These are phyloP conservation scores for Pelecanus crispus DNA, from an alignment of 2,113 vertebrate species.

Conservation along the genomic window DNA sequence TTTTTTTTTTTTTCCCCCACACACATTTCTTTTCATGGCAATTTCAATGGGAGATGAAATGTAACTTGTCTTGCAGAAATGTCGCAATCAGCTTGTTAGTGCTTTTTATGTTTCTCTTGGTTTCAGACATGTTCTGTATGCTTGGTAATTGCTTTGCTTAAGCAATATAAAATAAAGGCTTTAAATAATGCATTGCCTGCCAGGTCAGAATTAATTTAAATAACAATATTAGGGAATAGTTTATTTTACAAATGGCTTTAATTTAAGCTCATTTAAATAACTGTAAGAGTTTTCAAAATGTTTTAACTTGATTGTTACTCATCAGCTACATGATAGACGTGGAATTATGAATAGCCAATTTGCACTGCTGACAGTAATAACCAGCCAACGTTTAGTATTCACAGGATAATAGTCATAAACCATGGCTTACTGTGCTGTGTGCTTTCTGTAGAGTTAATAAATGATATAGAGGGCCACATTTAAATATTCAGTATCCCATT, in stretches of 20 bases:
- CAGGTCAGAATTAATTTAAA: constrained; percentile 66
- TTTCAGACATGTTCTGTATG: constrained; percentile 55
- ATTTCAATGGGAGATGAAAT: constrained; percentile 51
- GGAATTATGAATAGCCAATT: constrained; percentile 56
- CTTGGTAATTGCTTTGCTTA: constrained; percentile 48
- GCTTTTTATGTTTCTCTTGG: constrained; percentile 57
- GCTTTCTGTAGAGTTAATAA: constrained; percentile 71
- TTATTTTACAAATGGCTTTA: constrained; percentile 64
- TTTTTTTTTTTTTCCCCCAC: neutral
- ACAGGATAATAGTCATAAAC: constrained; percentile 59
- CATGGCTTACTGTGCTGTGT: constrained; percentile 55
- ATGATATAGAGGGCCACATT: constrained; percentile 56
- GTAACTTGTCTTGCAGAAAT: constrained; percentile 33
- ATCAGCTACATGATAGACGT: constrained; percentile 45
- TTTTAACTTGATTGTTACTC: constrained; percentile 61
- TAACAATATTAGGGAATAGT: constrained; percentile 60
- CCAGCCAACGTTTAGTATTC: constrained; percentile 53
- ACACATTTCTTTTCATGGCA: constrained; percentile 17
- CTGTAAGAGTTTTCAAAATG: constrained; percentile 51
- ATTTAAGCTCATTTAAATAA: constrained; percentile 56
- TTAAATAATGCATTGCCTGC: constrained; percentile 62
- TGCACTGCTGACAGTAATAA: constrained; percentile 47
- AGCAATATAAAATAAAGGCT: constrained; percentile 54
- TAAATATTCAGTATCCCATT: constrained; percentile 66
- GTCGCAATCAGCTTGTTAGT: constrained; percentile 56